Base-by-base conservation (phyloP, 92 coral and sea anemone genomes). In the Bergia sp. region DNA sequence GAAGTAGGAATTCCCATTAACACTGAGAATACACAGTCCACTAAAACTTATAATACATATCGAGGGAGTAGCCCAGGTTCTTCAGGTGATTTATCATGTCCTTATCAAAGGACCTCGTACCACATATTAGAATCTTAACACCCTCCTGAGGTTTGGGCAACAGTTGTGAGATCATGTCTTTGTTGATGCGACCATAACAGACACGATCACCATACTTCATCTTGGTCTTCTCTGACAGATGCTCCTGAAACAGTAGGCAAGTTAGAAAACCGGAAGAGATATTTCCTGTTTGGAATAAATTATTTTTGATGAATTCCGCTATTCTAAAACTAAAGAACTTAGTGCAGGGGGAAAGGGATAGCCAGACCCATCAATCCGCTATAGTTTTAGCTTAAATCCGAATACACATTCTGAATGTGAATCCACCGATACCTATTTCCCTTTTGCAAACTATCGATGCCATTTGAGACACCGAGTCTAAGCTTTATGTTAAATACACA, bases 21-120 rank as follows among this genome's bases (percentile, higher is more conserved):
- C 6, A 45, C 29, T 29, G 29, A 45, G 49, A 4, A 45, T 45
- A 45, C 49, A 5, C 57, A 47, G 58, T 53, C 58, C 18, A 53
- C 58, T 85, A 93, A 81, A 94, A 94, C 73, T 91, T 94, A 38
- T 86, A 93, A 85, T 82, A 93, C 98, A 90, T 92, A 47, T 93
- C 92, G 1, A 89, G 83, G 5, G 89, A 77, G 65, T 88, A 93
- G 2, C 95, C 94, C 23, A 90, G 75, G 40, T 80, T 81, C 57
- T 80, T 57, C 10, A 95, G 91, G 80, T 90, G 87, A 23, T 93
- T 95, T 21, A 95, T 95, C 98, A 95, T 95, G 91, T 95, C 96
- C 79, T 95, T 95, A 58, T 95, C 98, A 92, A 95, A 95, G 7
- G 98, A 95, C 72, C 93, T 93, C 7, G 98, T 95, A n/a, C 98